Evolutionary conservation across 1,140 invertebrate genomes (phyloP), one percentile per base, ranked within the genome.

Genomic region (Orchestia grillus): DNA sequence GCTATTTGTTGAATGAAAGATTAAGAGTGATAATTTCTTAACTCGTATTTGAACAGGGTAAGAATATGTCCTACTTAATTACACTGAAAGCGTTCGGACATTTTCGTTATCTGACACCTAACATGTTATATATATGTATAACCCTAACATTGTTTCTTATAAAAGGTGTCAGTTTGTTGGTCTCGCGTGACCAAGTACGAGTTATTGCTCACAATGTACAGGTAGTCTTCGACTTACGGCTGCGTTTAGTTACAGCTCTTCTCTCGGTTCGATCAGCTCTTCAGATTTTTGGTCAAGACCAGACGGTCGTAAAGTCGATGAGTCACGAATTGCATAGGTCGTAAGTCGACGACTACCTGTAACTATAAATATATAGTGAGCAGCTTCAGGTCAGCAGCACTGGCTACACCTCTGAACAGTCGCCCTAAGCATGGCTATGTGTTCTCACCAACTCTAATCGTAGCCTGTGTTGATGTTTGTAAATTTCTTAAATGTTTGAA

Each of bases 391-490:
- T 77, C 62, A 19, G 62, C 62, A 36, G 62, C 28, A 28, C 62
- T 77, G 47, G 47, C 47, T 53, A 53, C 47, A 77, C 62, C 11
- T 23, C 62, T 77, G 62, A 77, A 36, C 62, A 77, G 62, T 36
- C 62, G 62, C 36, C 62, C 62, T 90, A 19, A 42, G 88, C 43
- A 90, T 3, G 92, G 43, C 11, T 92, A 43, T 92, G 0, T 40
- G 44, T 44, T 94, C 43, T 45, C 92, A 44, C 40, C 43, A 53
- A 45, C 44, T 44, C 36, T 94, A 94, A 94, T 45, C 41, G 92
- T 94, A 94, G 92, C 40, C 40, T 94, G 44, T 47, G 92, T 94
- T 94, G 11, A 94, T 94, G 92, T 94, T 94, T 90, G 88, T 94
- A 94, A 94, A 44, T 45, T 94, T 47, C 43, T 94, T 94, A 45